Evolutionary conservation across 1,140 invertebrate species (phyloP).

Genomic region (Rhagoletis pomonella): DNA sequence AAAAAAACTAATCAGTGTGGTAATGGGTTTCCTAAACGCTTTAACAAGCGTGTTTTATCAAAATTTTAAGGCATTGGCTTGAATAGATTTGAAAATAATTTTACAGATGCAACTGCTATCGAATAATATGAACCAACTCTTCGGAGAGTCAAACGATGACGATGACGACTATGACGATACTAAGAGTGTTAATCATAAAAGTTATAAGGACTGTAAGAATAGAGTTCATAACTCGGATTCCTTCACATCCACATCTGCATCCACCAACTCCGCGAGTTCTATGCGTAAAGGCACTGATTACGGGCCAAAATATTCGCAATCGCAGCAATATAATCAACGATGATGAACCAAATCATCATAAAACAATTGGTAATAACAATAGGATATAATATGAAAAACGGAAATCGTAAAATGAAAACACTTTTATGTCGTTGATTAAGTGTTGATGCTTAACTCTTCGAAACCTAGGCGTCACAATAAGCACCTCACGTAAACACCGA

Average conservation of each 20-base stretch:
- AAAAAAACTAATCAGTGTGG: neutral
- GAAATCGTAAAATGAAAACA: neutral
- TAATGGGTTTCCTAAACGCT: conserved; percentile 15
- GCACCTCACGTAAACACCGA: too few species aligned
- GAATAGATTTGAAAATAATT: conserved; percentile 36
- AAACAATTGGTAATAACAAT: conserved; percentile 36
- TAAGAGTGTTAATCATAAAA: conserved; percentile 44
- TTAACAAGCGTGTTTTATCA: conserved; percentile 21
- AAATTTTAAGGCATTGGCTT: conserved; percentile 20
- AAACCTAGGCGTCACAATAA: too few species aligned
- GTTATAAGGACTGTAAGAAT: conserved; percentile 44
- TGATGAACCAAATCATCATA: conserved; percentile 16
- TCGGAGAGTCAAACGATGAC: conserved; percentile 59
- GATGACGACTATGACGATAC: conserved; percentile 57
- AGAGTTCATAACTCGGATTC: conserved; percentile 29
- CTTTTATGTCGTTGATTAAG: neutral
- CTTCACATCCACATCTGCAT: conserved; percentile 23
- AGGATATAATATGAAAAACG: neutral
- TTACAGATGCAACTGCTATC: conserved; percentile 58
- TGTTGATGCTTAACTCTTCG: too few species aligned
- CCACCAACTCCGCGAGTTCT: conserved; percentile 35
- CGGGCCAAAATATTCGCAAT: conserved; percentile 38
- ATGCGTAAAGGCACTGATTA: conserved; percentile 43
- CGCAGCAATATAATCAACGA: conserved; percentile 27
- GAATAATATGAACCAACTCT: conserved; percentile 58